Evolutionary conservation across 2,113 vertebrate genomes (phyloP), one percentile per base, ranked within the genome.

Genomic region (Tetraodon nigroviridis): DNA sequence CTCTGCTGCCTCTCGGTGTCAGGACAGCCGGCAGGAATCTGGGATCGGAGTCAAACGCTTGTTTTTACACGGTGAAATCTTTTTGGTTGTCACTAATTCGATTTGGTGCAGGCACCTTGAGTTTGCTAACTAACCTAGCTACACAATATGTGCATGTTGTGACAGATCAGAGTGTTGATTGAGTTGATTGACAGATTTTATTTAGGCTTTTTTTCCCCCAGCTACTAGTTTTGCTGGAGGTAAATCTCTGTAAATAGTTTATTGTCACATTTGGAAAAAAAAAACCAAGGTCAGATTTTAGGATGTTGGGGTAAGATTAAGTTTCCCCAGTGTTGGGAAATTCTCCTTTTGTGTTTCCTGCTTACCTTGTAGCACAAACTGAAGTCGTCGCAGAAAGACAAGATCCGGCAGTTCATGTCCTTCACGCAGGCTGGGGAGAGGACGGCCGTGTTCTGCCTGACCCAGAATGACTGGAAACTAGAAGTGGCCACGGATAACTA

Each of bases 391-490:
- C 94, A 95, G 93, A 95, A 93, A 92, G 94, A 95, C 90, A 94
- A 94, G 86, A 92, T 94, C 74, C 92, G 90, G 67, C 94, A 96
- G 92, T 95, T 96, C 81, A 93, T 96, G 94, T 93, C 93, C 76
- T 94, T 96, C 85, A 94, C 94, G 4, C 93, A 95, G 84, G 92
- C 94, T 47, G 92, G 92, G 15, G 94, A 96, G 90, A 94, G 90
- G 86, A 94, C 94, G 67, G 95, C 94, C 69, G 84, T 96, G 68
- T 92, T 90, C 90, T 96, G 92, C 90, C 90, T 95, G 79, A 92
- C 91, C n/a, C 94, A 94, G 89, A 94, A 93, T 92, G 94, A 95
- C 76, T 95, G 93, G 95, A 97, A 93, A 88, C 89, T 95, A 91
- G 95, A 94, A 76, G 90, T 93, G 67, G 94, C 94, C 75, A 94